phyloP scores from a whole-genome alignment of 2,113 vertebrate genomes.

The Serilophus lunatus region DNA sequence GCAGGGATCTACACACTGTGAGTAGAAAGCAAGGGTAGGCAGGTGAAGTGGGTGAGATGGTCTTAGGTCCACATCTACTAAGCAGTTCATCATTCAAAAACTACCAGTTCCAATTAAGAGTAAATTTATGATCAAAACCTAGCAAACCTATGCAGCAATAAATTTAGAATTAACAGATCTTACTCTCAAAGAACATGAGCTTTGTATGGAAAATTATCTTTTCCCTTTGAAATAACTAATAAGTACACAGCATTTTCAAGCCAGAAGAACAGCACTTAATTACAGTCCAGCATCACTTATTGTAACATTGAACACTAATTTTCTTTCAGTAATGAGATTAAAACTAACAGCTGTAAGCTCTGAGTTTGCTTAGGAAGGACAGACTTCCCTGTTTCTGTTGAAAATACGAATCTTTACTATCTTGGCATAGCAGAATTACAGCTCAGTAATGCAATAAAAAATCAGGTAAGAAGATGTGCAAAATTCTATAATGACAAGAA shows the following conservation, averaged over 20 bases:
- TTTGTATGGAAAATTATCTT: not conserved
- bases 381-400: not conserved
- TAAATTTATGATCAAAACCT: not conserved
- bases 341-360: not conserved
- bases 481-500: not conserved
- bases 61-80: not conserved
- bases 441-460: not conserved
- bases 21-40: not conserved
- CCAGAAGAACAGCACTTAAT: not conserved
- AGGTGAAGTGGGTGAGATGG: accelerated
- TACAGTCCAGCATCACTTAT: not conserved
- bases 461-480: not conserved
- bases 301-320: not conserved
- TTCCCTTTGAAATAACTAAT: not conserved
- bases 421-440: not conserved
- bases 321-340: not conserved
- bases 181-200: not conserved
- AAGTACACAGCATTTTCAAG: not conserved
- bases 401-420: not conserved
- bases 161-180: not conserved
- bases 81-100: not conserved
- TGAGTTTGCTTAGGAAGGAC: not conserved
- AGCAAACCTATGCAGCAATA: not conserved
- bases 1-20: too few species aligned
- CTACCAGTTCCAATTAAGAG: not conserved